Base-by-base conservation (phyloP, 2,797 vertebrate genomes). In the Hippocampus kuda region DNA sequence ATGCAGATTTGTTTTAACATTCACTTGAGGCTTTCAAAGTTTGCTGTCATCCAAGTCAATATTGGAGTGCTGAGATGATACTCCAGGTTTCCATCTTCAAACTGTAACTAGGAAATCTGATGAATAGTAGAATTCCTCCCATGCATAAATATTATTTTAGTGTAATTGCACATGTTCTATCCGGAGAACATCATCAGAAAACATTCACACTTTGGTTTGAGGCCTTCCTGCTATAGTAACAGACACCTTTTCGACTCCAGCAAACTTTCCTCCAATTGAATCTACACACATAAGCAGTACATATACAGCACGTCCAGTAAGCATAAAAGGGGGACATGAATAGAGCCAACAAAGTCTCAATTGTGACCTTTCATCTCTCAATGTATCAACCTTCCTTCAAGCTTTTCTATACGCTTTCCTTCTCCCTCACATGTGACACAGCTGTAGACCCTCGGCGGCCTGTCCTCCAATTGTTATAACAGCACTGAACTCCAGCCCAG, bases 381-480 rank as follows among this genome's bases (percentile, higher is more conserved):
- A 59, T 83, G 73, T 68, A 65, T 51, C 69, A 72, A 44, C 70
- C 71, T 75, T 79, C 75, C 75, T 80, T 80, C 79, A 75, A 84
- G 76, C 72, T 75, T 66, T 60, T 67, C 60, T 62, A 73, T 62
- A 73, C 70, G 75, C 68, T 75, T 26, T 67, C 65, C 27, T 68
- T 70, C 71, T 66, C 62, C 34, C 68, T 71, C 72, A 44, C 72
- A 75, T 73, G 70, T 73, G 68, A 64, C 76, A 73, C 88, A 89
- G 85, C 84, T 89, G 82, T 84, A 82, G 73, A 70, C 80, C 77
- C 82, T 87, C 83, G 70, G 62, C 41, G 62, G 62, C 85, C 88
- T 81, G 26, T 77, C 84, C 86, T 81, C 87, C 82, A 82, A 38
- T 12, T 88, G 87, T 88, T 85, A 76, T 87, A 84, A 86, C 81